A percentile compares a stretch with the other conserved stretches of the same genome.
Conservation (phyloP, 2,888 invertebrate genomes). For the Julus scandinavius region DNA sequence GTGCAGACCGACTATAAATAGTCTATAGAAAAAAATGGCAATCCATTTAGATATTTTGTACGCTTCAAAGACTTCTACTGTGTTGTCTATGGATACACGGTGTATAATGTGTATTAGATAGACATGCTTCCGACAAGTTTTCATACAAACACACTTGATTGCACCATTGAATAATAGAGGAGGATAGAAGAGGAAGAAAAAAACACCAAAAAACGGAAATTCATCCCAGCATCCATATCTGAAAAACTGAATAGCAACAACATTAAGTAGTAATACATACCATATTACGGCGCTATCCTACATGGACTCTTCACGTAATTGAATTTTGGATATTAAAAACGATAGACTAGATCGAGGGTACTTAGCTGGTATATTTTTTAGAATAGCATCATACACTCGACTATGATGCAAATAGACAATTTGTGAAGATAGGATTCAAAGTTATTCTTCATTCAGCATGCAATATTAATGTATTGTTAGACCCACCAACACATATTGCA, state of each 20-base stretch:
- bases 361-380: background rate
- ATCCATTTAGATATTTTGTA: slow-evolving; percentile 21
- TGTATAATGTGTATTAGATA: slow-evolving; percentile 27
- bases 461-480: too few species aligned
- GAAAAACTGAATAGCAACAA: background rate
- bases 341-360: background rate
- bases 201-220: slow-evolving; percentile 30
- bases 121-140: slow-evolving; percentile 21
- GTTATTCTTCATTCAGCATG: background rate
- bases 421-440: background rate
- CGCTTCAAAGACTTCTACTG: background rate
- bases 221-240: slow-evolving; percentile 43
- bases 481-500: too few species aligned
- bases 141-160: slow-evolving; percentile 48
- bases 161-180: slow-evolving; percentile 38
- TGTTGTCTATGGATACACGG: slow-evolving; percentile 27
- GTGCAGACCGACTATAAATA: slow-evolving; percentile 6
- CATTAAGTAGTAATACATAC: slow-evolving; percentile 12
- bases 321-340: slow-evolving; percentile 27
- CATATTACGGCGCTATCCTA: background rate
- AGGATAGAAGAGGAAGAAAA: slow-evolving; percentile 45
- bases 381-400: background rate
- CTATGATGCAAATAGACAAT: background rate
- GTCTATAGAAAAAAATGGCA: slow-evolving; percentile 1
- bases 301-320: background rate